Percentiles rank a stretch among this genome's conserved stretches.
phyloP scores from a whole-genome alignment of 2,888 invertebrate species.

The Cepaea hortensis region DNA sequence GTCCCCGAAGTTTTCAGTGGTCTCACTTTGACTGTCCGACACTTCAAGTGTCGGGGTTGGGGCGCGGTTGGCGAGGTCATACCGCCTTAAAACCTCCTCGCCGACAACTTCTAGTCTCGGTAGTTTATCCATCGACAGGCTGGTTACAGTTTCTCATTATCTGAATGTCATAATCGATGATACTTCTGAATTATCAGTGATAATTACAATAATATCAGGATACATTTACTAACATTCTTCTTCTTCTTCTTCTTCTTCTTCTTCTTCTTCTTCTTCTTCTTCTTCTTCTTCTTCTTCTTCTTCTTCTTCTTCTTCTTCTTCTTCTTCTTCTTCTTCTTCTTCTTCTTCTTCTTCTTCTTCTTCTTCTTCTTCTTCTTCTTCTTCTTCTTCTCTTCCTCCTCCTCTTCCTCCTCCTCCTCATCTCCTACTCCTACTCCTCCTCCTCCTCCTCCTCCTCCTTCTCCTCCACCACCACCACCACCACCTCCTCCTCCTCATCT shows the following conservation, averaged over 20 bases:
- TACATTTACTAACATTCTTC: not conserved
- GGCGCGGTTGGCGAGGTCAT: slow-evolving; percentile 15
- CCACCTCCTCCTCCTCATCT: slow-evolving; percentile 7
- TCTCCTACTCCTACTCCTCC: too few relatives aligned
- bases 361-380: slow-evolving; percentile 18
- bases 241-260: slow-evolving; percentile 25
- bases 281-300: slow-evolving; percentile 23
- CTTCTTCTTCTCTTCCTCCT: slow-evolving; percentile 27
- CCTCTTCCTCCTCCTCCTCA: not conserved
- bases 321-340: slow-evolving; percentile 15
- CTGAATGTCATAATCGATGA: not conserved
- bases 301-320: slow-evolving; percentile 19
- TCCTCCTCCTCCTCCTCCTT: not conserved
- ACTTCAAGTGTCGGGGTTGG: slow-evolving; percentile 32
- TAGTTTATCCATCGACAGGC: slow-evolving; percentile 14
- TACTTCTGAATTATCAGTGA: not conserved
- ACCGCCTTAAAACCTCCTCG: slow-evolving; percentile 15
- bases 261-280: slow-evolving; percentile 22
- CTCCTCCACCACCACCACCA: not conserved
- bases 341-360: slow-evolving; percentile 26
- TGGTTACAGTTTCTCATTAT: not conserved
- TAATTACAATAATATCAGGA: not conserved
- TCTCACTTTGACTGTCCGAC: not conserved
- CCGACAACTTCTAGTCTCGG: slow-evolving; percentile 29
- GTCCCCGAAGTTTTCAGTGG: not conserved